A percentile compares a stretch with the other conserved stretches of the same genome.
phyloP scores from a whole-genome alignment of 1,140 invertebrate species.

The Chironomus tepperi region DNA sequence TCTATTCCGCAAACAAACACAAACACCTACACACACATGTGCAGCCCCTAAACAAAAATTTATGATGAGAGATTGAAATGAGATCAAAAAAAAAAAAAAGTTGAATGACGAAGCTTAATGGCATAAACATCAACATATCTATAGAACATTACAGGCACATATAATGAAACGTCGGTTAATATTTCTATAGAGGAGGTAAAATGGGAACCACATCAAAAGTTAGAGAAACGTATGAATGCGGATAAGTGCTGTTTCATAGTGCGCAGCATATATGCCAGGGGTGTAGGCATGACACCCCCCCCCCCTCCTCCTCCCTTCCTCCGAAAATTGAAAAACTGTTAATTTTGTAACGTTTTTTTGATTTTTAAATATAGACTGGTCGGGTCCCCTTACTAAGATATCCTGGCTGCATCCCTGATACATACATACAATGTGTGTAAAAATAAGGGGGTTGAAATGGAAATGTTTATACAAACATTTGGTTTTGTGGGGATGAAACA shows the following conservation, averaged over 20 bases:
- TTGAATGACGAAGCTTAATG: neutral
- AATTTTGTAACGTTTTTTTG: no score
- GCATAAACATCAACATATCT: neutral
- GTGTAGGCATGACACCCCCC: no score
- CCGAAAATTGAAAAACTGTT: no score
- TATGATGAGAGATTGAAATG: neutral
- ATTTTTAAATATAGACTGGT: no score
- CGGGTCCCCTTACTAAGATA: no score
- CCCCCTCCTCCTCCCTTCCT: no score
- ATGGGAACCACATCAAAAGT: neutral
- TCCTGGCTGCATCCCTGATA: no score
- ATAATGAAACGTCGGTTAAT: neutral
- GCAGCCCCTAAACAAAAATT: neutral
- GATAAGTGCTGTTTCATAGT: neutral
- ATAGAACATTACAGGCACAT: neutral
- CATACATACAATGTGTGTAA: neutral
- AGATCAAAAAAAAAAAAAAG: constrained; percentile 3
- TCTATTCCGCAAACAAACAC: neutral
- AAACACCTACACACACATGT: neutral
- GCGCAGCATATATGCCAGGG: no score
- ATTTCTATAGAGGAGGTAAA: neutral
- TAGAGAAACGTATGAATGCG: neutral
- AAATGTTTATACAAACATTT: neutral
- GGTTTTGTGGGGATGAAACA: neutral
- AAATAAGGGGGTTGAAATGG: neutral